Evolutionary conservation across 2,888 invertebrate species (phyloP).

Genomic region (Chorisops tibialis): DNA sequence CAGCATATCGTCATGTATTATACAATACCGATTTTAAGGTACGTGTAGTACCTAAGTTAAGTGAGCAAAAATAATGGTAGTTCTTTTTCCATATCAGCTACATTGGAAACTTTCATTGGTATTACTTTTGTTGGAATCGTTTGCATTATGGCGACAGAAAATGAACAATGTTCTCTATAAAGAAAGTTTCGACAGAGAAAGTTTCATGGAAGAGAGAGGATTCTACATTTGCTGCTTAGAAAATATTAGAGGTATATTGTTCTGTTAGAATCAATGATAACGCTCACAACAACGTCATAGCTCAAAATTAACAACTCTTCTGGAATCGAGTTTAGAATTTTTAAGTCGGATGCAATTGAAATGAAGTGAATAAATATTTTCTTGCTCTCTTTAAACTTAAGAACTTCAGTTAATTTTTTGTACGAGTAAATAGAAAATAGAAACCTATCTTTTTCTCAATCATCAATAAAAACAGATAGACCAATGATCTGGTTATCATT

Average conservation of each 20-base stretch:
- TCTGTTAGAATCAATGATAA: no score
- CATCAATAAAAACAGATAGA: no score
- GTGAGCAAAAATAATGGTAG: conserved; percentile 35
- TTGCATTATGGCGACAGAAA: conserved; percentile 61
- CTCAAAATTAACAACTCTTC: no score
- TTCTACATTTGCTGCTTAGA: conserved; percentile 59
- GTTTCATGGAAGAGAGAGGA: conserved; percentile 59
- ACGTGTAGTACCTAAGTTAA: conserved; percentile 29
- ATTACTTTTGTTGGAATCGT: conserved; percentile 76
- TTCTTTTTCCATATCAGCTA: conserved; percentile 51
- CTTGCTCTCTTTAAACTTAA: no score
- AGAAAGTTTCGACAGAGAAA: conserved; percentile 45
- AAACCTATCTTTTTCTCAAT: no score
- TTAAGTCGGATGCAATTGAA: no score
- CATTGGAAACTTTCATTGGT: conserved; percentile 79
- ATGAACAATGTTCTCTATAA: conserved; percentile 37
- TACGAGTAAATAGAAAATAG: no score
- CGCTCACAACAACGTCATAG: no score
- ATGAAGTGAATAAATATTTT: no score
- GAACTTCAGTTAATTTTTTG: no score
- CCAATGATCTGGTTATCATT: no score
- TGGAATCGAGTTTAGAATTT: no score
- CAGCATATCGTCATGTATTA: conserved; percentile 81
- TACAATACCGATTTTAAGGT: conserved; percentile 79
- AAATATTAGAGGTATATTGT: conserved; percentile 51